These are phyloP conservation scores for Engystomops pustulosus DNA, from an alignment of 2,113 vertebrate species.

Conservation along the genomic window DNA sequence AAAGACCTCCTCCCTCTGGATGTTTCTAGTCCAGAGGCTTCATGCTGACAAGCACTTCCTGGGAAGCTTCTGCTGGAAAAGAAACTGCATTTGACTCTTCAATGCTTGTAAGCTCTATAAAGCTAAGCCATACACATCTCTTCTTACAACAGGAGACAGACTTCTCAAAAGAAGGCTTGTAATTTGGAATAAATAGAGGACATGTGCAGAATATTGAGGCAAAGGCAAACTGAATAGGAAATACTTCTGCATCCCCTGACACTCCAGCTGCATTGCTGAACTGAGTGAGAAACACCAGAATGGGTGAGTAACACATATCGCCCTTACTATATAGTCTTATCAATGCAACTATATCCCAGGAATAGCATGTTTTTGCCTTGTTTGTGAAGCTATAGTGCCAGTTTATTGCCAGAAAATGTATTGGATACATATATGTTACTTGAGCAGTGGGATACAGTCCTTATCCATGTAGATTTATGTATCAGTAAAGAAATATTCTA, in stretches of 20 bases:
- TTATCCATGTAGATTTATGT: neutral
- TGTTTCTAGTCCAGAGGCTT: slow-evolving; percentile 13
- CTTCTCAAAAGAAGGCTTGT: slow-evolving; percentile 39
- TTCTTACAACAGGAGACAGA: slow-evolving; percentile 5
- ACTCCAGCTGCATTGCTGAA: slow-evolving; percentile 13
- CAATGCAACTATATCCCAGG: neutral
- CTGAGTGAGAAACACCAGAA: neutral
- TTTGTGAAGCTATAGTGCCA: no score
- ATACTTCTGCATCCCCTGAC: slow-evolving; percentile 16
- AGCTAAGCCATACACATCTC: neutral
- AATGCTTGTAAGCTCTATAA: slow-evolving; percentile 25
- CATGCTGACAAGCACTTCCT: slow-evolving; percentile 43
- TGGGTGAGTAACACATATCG: slow-evolving; percentile 33
- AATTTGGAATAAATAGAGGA: slow-evolving; percentile 31
- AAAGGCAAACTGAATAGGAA: neutral
- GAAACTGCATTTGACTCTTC: slow-evolving; percentile 28
- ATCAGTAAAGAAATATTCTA: neutral
- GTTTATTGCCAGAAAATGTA: no score
- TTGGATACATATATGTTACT: neutral
- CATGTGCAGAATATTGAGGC: slow-evolving; percentile 32
- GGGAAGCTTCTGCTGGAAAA: slow-evolving; percentile 20
- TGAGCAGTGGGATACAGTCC: neutral
- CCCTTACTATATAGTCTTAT: neutral
- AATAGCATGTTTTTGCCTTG: neutral
- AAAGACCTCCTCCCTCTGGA: slow-evolving; percentile 5